Percentiles rank a stretch among this genome's conserved stretches.
Conservation (phyloP, 2,797 vertebrate genomes). For the Babyrousa celebensis region DNA sequence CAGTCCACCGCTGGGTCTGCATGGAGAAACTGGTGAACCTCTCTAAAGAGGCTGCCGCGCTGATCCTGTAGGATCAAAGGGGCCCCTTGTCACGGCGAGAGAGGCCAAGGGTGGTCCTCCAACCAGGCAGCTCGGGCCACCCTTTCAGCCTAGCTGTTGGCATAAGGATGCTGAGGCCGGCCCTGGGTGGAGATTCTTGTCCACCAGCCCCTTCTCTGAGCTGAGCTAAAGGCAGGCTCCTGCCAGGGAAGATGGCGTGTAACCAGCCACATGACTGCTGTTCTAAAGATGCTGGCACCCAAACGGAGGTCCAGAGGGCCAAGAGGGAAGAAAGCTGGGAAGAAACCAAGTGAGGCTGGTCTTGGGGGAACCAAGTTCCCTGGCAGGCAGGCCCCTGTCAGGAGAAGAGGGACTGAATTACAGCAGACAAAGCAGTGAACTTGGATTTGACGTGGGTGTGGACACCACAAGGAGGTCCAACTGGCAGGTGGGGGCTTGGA, state of each 20-base stretch:
- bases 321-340: not conserved
- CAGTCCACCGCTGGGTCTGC: not conserved
- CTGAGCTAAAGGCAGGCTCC: not conserved
- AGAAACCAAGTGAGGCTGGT: not conserved
- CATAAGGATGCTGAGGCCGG: not conserved
- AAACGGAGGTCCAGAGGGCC: not conserved
- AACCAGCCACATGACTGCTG: not conserved
- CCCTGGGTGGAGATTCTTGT: not conserved
- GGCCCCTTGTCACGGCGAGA: not conserved
- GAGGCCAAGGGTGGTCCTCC: not conserved
- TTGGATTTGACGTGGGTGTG: conserved; percentile 43
- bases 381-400: not conserved
- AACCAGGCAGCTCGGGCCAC: not conserved
- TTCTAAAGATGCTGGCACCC: not conserved
- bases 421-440: not conserved
- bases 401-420: not conserved
- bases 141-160: not conserved
- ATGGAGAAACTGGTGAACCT: not conserved
- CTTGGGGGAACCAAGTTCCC: not conserved
- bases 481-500: not conserved
- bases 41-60: not conserved
- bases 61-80: not conserved
- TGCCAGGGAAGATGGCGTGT: not conserved
- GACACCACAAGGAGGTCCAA: not conserved
- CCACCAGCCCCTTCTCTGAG: not conserved